phyloP scores from a whole-genome alignment of 2,888 invertebrate species.

The Phytoseiulus persimilis region DNA sequence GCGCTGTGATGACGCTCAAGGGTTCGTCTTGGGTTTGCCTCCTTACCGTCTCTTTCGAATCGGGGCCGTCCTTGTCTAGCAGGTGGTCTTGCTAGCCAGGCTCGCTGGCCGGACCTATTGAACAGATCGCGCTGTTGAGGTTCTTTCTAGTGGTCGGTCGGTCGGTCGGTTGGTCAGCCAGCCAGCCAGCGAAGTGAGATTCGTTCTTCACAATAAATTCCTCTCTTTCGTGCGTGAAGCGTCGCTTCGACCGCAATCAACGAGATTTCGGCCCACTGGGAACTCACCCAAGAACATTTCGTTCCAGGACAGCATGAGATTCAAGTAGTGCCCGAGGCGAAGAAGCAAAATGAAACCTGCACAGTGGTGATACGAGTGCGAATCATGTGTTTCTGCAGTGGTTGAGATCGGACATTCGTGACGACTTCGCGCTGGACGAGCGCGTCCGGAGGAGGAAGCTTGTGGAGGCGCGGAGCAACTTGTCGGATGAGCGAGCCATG shows the following conservation, averaged over 20 bases:
- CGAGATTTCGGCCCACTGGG: neutral
- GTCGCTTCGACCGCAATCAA: neutral
- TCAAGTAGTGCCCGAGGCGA: neutral
- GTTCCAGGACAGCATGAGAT: neutral
- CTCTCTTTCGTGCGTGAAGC: neutral
- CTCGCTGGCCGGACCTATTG: neutral
- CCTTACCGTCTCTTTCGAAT: neutral
- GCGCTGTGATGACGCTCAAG: constrained; percentile 5
- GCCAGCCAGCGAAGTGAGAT: neutral
- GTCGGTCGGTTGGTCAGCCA: neutral
- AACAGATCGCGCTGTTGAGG: neutral
- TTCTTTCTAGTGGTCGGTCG: neutral
- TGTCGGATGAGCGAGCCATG: neutral
- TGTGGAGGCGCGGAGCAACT: neutral
- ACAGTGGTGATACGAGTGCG: neutral
- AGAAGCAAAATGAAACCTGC: neutral
- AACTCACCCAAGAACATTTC: neutral
- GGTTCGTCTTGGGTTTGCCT: constrained; percentile 5
- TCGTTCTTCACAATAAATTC: neutral
- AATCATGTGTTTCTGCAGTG: neutral
- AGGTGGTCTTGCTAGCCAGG: neutral
- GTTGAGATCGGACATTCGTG: neutral
- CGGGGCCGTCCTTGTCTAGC: neutral
- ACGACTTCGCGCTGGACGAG: neutral
- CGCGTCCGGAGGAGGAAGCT: neutral